Evolutionary conservation across 2,888 invertebrate species (phyloP).

Genomic region (Hirtodrosophila alboralis): DNA sequence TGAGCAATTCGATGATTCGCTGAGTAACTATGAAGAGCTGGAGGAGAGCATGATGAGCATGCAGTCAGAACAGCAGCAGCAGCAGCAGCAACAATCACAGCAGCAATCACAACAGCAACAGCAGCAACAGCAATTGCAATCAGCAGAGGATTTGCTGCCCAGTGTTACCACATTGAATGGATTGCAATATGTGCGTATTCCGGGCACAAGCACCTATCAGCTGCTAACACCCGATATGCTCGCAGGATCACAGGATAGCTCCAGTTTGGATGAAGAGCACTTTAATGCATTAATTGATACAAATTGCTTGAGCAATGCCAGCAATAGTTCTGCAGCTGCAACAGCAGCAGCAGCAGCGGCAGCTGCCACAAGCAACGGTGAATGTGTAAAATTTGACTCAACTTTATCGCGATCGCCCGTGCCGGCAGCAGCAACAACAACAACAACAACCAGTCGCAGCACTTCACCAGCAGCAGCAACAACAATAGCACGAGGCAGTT

Average conservation of each 20-base stretch:
- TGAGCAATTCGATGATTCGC: constrained; percentile 77
- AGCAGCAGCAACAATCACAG: neutral
- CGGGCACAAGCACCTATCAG: constrained; percentile 87
- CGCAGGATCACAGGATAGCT: constrained; percentile 45
- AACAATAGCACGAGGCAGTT: constrained; percentile 44
- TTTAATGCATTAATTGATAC: constrained; percentile 85
- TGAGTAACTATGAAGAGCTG: constrained; percentile 81
- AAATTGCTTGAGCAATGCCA: constrained; percentile 84
- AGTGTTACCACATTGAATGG: constrained; percentile 84
- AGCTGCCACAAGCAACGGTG: constrained; percentile 58
- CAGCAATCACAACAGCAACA: constrained; percentile 1
- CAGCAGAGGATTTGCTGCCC: constrained; percentile 81
- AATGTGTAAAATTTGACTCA: constrained; percentile 69
- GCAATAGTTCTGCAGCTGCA: constrained; percentile 25
- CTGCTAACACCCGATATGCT: constrained; percentile 86
- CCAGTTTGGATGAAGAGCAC: constrained; percentile 86
- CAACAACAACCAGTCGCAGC: constrained; percentile 38
- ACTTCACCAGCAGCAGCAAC: constrained; percentile 40
- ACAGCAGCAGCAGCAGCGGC: constrained; percentile 37
- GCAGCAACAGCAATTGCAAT: constrained; percentile 1
- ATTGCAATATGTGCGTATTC: constrained; percentile 87
- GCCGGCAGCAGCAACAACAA: constrained; percentile 55
- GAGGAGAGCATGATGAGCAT: constrained; percentile 57
- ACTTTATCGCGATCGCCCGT: constrained; percentile 76
- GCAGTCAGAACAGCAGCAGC: neutral